Evolutionary conservation across 1,140 invertebrate genomes (phyloP).

Genomic region (Pentalonia nigronervosa): DNA sequence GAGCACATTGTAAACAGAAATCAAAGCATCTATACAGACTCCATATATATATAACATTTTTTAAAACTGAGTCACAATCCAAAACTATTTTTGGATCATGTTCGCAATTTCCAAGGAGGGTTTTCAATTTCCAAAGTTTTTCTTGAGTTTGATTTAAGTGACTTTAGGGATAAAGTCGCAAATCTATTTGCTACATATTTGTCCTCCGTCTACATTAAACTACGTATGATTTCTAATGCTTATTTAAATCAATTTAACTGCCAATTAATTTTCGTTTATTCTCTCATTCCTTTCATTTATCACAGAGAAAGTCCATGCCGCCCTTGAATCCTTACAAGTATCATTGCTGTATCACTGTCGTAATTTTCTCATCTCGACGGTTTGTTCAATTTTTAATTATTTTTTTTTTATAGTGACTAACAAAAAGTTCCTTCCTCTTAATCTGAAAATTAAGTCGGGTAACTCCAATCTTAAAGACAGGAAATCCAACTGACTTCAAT

Average conservation of each 20-base stretch:
- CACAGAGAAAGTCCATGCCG: neutral
- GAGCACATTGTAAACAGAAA: too few relatives aligned
- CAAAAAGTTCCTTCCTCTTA: neutral
- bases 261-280: neutral
- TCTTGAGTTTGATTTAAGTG: neutral
- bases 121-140: too few relatives aligned
- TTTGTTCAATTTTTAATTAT: neutral
- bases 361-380: neutral
- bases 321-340: neutral
- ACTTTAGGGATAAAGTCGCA: neutral
- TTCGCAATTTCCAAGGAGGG: too few relatives aligned
- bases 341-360: neutral
- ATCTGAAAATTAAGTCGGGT: neutral
- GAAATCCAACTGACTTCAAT: neutral
- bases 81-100: too few relatives aligned
- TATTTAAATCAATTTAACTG: neutral
- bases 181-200: neutral
- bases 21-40: too few relatives aligned
- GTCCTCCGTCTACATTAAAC: neutral
- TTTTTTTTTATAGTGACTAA: neutral
- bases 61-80: neutral
- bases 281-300: neutral
- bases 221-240: neutral
- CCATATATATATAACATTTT: too few relatives aligned
- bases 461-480: neutral